phyloP scores from a whole-genome alignment of 2,888 invertebrate species.

The Dasysyrphus albostriatus region DNA sequence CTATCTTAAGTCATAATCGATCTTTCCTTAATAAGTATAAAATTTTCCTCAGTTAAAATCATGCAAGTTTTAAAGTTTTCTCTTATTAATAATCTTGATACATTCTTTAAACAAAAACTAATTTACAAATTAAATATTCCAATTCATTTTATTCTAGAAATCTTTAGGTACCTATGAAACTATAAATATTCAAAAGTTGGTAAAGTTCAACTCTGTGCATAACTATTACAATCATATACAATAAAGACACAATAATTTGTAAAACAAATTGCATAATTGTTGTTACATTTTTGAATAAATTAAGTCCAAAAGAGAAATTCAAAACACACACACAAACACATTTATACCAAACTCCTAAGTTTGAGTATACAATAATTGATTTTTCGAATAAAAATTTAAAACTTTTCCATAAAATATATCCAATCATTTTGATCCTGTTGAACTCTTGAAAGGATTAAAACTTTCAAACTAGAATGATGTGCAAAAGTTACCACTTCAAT shows the following conservation, averaged over 20 bases:
- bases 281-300: not conserved
- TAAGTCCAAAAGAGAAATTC: not conserved
- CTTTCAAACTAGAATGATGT: conserved; percentile 7
- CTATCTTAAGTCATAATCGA: too few species aligned
- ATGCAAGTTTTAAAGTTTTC: too few species aligned
- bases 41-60: too few species aligned
- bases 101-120: too few species aligned
- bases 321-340: not conserved
- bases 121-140: too few species aligned
- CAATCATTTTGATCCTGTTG: conserved; percentile 17
- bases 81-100: too few species aligned
- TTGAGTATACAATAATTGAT: conserved; percentile 4
- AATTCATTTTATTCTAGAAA: too few species aligned
- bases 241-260: conserved; percentile 1
- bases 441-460: conserved; percentile 9
- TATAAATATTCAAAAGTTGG: not conserved
- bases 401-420: conserved; percentile 6
- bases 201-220: not conserved
- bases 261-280: not conserved
- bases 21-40: too few species aligned
- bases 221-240: not conserved
- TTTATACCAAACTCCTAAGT: not conserved
- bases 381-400: conserved; percentile 2
- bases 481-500: conserved; percentile 15
- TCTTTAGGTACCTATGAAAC: too few species aligned